phyloP scores from a whole-genome alignment of 2,797 vertebrate species.

The Molossus molossus region DNA sequence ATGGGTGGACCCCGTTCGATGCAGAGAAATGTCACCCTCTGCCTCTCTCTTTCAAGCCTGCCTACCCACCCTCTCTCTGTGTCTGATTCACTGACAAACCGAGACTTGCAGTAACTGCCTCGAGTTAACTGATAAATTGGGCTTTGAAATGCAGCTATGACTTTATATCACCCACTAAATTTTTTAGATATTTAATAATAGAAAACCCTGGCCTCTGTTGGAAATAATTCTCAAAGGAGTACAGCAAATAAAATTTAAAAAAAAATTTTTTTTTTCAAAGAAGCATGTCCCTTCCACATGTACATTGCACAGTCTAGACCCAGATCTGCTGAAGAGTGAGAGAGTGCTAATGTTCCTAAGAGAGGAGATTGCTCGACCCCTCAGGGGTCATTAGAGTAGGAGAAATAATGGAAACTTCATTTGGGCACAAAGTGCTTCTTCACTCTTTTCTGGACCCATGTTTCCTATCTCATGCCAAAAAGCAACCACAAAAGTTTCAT shows the following conservation, averaged over 20 bases:
- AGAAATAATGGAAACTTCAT: constrained; percentile 65
- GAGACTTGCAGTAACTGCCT: constrained; percentile 46
- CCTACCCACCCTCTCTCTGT: neutral
- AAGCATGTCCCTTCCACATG: constrained; percentile 71
- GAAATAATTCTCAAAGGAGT: constrained; percentile 68
- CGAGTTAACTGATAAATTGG: constrained; percentile 54
- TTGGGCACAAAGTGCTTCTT: constrained; percentile 11
- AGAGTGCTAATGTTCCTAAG: constrained; percentile 70
- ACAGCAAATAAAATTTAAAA: constrained; percentile 40
- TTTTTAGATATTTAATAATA: constrained; percentile 71
- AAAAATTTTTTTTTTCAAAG: neutral
- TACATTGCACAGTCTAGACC: constrained; percentile 78
- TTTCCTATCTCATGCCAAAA: constrained; percentile 38
- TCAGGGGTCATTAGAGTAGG: neutral
- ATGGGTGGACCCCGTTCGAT: neutral
- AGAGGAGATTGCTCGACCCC: constrained; percentile 59
- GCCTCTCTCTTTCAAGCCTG: neutral
- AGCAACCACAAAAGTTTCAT: neutral
- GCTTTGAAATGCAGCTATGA: constrained; percentile 55
- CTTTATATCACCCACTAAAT: constrained; percentile 67
- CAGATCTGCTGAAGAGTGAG: constrained; percentile 51
- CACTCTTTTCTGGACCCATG: neutral
- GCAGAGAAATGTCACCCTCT: neutral
- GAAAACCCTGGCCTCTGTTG: constrained; percentile 46
- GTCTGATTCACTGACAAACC: constrained; percentile 22